These are phyloP conservation scores for Tachysurus vachellii DNA, from an alignment of 2,113 vertebrate genomes.

Conservation along the genomic window DNA sequence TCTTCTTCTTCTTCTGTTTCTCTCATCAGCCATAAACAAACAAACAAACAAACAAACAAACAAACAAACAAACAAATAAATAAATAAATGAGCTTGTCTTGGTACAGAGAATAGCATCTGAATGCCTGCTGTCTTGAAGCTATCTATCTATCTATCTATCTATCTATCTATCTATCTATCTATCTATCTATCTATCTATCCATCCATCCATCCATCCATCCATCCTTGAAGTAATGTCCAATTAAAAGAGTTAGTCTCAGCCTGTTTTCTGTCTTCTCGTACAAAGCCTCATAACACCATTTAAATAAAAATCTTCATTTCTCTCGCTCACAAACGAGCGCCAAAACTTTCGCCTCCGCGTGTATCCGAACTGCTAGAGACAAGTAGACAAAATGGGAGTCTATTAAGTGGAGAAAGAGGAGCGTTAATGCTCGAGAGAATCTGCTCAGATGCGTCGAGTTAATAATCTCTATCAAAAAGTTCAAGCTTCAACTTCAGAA, in stretches of 20 bases:
- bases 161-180: neutral
- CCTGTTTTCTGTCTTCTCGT: neutral
- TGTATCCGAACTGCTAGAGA: neutral
- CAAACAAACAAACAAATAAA: too few species aligned
- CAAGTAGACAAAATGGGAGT: neutral
- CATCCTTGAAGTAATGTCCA: neutral
- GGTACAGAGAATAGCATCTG: too few species aligned
- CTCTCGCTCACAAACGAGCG: neutral
- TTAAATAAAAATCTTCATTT: neutral
- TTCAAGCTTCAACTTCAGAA: neutral
- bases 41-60: too few species aligned
- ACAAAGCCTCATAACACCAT: neutral
- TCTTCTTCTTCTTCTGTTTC: too few species aligned
- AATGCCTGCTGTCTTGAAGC: neutral
- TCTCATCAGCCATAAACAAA: too few species aligned
- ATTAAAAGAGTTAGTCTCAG: neutral
- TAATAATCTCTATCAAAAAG: slow-evolving; percentile 5
- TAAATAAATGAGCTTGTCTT: too few species aligned
- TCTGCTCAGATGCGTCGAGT: neutral
- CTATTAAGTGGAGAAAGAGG: neutral
- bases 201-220: neutral
- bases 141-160: neutral
- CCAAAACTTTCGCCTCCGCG: neutral
- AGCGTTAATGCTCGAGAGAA: neutral
- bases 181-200: neutral